Evolutionary conservation across 92 coral and sea anemone species (phyloP).

Genomic region (Umimayanthus kanabou): DNA sequence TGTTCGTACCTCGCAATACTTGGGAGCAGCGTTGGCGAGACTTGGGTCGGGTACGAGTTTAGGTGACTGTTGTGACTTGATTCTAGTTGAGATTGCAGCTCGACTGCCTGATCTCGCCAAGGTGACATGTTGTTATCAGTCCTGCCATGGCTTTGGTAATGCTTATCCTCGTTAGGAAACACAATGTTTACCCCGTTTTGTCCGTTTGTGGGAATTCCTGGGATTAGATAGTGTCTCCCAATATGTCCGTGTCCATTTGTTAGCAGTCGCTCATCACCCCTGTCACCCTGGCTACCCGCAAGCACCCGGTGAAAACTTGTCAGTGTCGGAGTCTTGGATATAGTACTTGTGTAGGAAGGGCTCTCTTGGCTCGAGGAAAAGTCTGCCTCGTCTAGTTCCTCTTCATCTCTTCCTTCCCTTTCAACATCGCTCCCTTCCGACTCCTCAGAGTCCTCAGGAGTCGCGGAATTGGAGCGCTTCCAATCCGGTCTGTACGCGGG

Average conservation of each 20-base stretch:
- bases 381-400: conserved; percentile 23
- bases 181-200: conserved; percentile 78
- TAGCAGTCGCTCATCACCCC: conserved; percentile 27
- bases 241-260: conserved; percentile 25
- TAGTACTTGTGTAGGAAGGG: not conserved
- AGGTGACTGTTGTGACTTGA: conserved; percentile 10
- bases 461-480: conserved; percentile 38
- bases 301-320: conserved; percentile 11
- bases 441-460: conserved; percentile 49
- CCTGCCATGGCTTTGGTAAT: conserved; percentile 39
- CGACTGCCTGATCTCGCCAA: conserved; percentile 24
- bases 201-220: conserved; percentile 70
- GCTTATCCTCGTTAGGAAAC: conserved; percentile 59
- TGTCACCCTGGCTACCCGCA: conserved; percentile 20
- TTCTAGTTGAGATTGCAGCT: not conserved
- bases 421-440: conserved; percentile 50
- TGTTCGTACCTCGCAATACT: conserved; percentile 23
- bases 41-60: conserved; percentile 32
- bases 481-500: conserved; percentile 93
- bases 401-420: conserved; percentile 41
- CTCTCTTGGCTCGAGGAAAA: conserved; percentile 42
- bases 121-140: conserved; percentile 11
- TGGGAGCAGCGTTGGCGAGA: conserved; percentile 23
- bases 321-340: conserved; percentile 15
- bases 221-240: conserved; percentile 50